Evolutionary conservation across 2,888 invertebrate genomes (phyloP), one percentile per base, ranked within the genome.

Genomic region (Arge pagana): DNA sequence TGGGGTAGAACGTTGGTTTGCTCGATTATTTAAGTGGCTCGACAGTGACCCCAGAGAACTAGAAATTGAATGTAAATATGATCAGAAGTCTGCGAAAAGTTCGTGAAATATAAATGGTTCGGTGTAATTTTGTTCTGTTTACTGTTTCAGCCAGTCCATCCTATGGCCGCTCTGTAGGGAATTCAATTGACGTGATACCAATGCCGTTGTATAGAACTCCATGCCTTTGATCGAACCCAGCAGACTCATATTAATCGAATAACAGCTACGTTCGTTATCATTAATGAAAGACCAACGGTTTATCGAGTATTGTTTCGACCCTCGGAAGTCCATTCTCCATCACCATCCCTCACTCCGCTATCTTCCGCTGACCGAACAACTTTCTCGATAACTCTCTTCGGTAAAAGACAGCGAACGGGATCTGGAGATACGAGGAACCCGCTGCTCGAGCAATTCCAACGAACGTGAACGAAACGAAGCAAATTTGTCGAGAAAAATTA

Each of bases 41-140:
- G 11, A 19, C 19, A 28, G 33, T n/a, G 48, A 39, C 40, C 13
- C 48, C 50, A 50, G 50, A 52, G 49, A 48, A 49, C 49, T 50
- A 52, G 60, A 66, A 67, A 66, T 67, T 65, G 65, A 66, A 67
- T 65, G 67, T 64, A 67, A 67, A 66, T 67, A 67, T 64, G 64
- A 64, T 62, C 64, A 55, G 53, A 66, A 67, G 64, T 67, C 61
- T 60, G 57, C 50, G 52, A 56, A 62, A 63, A 65, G 61, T 64
- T 56, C 51, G 52, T 66, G 63, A 64, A 65, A 66, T 65, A 66
- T 65, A 67, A 64, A 66, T 65, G 66, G 63, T 61, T 52, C 49
- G 55, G 55, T 58, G 59, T 55, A 57, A 56, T 56, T 58, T 52
- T 50, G 52, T 54, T 56, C 55, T 42, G 50, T 50, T 50, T 50